Percentiles rank a stretch among this genome's conserved stretches.
These are phyloP conservation scores for Acanthosepion esculentum DNA, from an alignment of 2,888 invertebrate species.

Conservation along the genomic window DNA sequence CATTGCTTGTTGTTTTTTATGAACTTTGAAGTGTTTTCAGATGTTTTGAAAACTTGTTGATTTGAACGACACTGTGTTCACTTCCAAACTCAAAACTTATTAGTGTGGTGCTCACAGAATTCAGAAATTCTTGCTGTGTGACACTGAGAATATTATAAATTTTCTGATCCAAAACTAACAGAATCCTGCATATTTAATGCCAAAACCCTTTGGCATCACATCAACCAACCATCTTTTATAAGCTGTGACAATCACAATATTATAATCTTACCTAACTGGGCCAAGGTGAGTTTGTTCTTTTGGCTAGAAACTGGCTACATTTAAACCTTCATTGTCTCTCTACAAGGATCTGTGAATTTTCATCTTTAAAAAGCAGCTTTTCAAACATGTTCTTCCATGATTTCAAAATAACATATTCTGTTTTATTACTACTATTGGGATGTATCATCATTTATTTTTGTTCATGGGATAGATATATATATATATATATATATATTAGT, in stretches of 20 bases:
- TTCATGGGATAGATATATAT: too few species aligned
- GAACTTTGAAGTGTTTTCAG: too few species aligned
- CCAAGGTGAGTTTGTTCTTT: neutral
- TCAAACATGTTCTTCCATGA: neutral
- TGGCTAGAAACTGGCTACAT: neutral
- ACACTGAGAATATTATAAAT: neutral
- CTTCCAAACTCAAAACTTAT: too few species aligned
- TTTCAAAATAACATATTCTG: neutral
- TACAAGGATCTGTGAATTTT: neutral
- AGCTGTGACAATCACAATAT: constrained; percentile 15
- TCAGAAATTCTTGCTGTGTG: neutral
- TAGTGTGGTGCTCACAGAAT: too few species aligned
- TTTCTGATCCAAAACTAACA: neutral
- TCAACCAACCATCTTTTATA: neutral
- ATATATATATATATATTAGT: too few species aligned
- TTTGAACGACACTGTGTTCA: too few species aligned
- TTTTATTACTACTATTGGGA: neutral
- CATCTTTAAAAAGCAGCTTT: neutral
- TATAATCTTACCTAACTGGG: neutral
- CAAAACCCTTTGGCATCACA: neutral
- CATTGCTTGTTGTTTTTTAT: too few species aligned
- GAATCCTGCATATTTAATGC: neutral
- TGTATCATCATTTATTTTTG: too few species aligned
- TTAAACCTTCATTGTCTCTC: neutral
- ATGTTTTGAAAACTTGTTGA: too few species aligned